A percentile compares a stretch with the other conserved stretches of the same genome.
Conservation (phyloP, 2,797 vertebrate species). For the Sitta carolinensis region DNA sequence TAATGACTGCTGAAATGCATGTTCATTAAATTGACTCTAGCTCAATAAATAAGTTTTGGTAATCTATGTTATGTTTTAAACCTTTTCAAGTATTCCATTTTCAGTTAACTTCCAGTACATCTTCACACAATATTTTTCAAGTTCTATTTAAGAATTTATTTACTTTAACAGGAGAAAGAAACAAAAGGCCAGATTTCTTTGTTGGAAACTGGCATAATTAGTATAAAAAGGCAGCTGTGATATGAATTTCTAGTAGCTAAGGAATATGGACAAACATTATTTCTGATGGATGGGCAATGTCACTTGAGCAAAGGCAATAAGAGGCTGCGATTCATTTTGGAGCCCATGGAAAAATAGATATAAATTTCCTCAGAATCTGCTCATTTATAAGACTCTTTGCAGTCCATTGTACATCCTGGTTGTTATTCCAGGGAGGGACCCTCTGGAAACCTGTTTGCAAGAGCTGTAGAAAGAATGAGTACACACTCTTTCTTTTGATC, state of each 20-base stretch:
- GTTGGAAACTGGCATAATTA: slow-evolving; percentile 29
- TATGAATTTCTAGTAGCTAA: neutral
- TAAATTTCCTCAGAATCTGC: neutral
- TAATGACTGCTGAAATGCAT: slow-evolving; percentile 67
- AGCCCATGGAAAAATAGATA: neutral
- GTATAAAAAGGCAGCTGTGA: slow-evolving; percentile 6
- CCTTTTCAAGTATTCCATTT: slow-evolving; percentile 40
- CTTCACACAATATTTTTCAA: slow-evolving; percentile 34
- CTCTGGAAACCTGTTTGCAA: neutral
- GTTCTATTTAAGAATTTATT: slow-evolving; percentile 22
- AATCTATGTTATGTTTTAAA: slow-evolving; percentile 34
- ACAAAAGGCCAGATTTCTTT: neutral
- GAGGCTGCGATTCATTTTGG: neutral
- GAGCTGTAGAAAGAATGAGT: neutral
- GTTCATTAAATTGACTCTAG: slow-evolving; percentile 66
- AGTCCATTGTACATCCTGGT: neutral
- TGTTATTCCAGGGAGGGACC: neutral
- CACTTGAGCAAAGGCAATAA: neutral
- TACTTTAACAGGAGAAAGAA: slow-evolving; percentile 10
- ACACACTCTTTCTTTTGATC: neutral
- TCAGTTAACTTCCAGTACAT: slow-evolving; percentile 43
- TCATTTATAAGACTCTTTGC: neutral
- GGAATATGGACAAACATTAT: neutral
- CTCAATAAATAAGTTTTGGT: slow-evolving; percentile 64
- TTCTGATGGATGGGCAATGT: neutral